These are phyloP conservation scores for Crossaster papposus DNA, from an alignment of 53 echinoderm and acorn worm genomes.

Conservation along the genomic window DNA sequence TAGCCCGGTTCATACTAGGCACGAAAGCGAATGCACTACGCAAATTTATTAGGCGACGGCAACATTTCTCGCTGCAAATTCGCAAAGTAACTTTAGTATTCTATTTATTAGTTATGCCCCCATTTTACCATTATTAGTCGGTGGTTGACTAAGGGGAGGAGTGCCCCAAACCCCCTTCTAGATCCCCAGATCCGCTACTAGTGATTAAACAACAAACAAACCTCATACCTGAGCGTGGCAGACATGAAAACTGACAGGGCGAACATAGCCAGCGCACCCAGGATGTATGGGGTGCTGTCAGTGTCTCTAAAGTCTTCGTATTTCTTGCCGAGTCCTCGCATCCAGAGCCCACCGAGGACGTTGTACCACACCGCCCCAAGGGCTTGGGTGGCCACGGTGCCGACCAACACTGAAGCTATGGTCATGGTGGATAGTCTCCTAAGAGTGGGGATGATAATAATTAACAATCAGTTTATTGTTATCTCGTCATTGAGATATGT, in stretches of 20 bases:
- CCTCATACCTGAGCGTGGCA: constrained; percentile 62
- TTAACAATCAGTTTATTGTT: not conserved
- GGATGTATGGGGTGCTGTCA: constrained; percentile 17
- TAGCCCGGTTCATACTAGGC: no score
- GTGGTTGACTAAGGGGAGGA: no score
- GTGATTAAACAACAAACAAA: no score
- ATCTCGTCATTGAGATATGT: no score
- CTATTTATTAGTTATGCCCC: no score
- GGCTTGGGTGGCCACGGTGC: constrained; percentile 57
- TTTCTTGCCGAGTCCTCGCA: constrained; percentile 54
- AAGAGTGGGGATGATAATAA: not conserved
- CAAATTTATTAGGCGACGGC: no score
- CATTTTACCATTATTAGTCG: no score
- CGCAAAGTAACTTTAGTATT: no score
- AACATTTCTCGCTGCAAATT: no score
- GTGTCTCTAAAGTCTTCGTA: not conserved
- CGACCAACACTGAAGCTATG: constrained; percentile 47
- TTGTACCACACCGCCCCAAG: constrained; percentile 74
- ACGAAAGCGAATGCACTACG: no score
- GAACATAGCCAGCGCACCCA: constrained; percentile 60
- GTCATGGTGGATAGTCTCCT: constrained; percentile 32
- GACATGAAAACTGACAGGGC: constrained; percentile 60
- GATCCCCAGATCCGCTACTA: no score
- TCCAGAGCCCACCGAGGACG: constrained; percentile 22
- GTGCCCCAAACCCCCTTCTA: no score